Evolutionary conservation across 2,797 vertebrate genomes (phyloP), one percentile per base, ranked within the genome.

Genomic region (Darevskia mixta): DNA sequence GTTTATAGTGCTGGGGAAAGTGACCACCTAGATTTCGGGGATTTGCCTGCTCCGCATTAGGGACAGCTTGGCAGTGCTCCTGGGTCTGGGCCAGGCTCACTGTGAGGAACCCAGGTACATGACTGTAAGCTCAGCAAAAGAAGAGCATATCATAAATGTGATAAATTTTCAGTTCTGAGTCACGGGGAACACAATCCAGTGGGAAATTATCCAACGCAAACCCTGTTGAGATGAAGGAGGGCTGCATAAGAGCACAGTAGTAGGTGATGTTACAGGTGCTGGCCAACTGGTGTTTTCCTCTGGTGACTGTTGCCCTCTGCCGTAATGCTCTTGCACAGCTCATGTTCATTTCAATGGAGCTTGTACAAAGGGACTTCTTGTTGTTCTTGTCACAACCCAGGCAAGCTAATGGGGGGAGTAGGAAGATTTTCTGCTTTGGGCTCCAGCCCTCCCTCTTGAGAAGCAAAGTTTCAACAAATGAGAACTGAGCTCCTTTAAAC

Each of bases 401-500:
- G 13, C 35, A 15, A 29, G 71, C 38, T 27, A 10, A 13, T 8
- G 38, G 58, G 72, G 20, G 20, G 83, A 64, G 61, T 17, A 61
- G 2, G 10, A 61, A 49, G 43, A 23, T 32, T 55, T 55, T 32
- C 75, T 11, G 10, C 0, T 9, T 66, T 10, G 29, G 29, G 13
- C n/a, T 41, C 15, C 11, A 27, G 23, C 43, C 4, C 32, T 7
- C 5, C 25, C 32, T 38, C 71, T 43, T n/a, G 9, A 10, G 76
- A 25, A n/a, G 35, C 20, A 72, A 86, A 88, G 86, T 66, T 82
- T 81, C 90, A 67, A 88, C 91, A 88, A 93, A 90, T 81, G 84
- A 89, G 87, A 86, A 79, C 64, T 66, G 79, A 91, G 25, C 73
- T 90, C 85, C 91, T 67, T 90, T 84, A 49, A 72, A 73, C 79